Evolutionary conservation across 2,888 invertebrate species (phyloP).

Genomic region (Chirona hameri): DNA sequence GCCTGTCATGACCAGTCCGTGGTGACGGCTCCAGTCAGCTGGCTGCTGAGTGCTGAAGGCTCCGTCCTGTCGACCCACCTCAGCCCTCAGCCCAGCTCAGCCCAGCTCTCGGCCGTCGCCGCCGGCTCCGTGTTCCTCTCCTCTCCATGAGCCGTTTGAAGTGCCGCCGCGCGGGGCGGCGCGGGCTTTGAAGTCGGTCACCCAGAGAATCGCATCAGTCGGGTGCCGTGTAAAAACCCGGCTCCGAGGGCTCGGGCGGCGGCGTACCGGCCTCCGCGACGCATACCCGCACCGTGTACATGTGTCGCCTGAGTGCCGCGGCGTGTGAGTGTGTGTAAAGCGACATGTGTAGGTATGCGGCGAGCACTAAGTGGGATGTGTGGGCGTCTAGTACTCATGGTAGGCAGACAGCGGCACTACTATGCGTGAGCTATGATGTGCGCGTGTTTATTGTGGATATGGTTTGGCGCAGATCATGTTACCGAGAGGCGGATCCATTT

Average conservation of each 20-base stretch:
- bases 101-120: not conserved
- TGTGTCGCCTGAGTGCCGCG: not conserved
- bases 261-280: not conserved
- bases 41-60: too few relatives aligned
- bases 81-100: not conserved
- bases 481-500: too few relatives aligned
- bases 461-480: too few relatives aligned
- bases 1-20: too few relatives aligned
- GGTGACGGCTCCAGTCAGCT: too few relatives aligned
- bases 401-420: too few relatives aligned
- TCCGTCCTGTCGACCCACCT: not conserved
- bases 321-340: too few relatives aligned
- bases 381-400: too few relatives aligned
- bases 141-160: not conserved
- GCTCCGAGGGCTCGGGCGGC: not conserved
- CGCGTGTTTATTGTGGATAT: too few relatives aligned
- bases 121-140: not conserved
- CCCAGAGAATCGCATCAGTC: constrained; percentile 23
- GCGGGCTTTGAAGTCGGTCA: not conserved
- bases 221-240: not conserved
- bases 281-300: not conserved
- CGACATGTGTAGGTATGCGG: too few relatives aligned
- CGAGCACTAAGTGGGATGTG: too few relatives aligned
- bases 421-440: too few relatives aligned
- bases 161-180: constrained; percentile 2